Percentiles rank a stretch among this genome's conserved stretches.
Evolutionary conservation across 2,888 invertebrate genomes (phyloP).

Genomic region (Argyresthia albistria): DNA sequence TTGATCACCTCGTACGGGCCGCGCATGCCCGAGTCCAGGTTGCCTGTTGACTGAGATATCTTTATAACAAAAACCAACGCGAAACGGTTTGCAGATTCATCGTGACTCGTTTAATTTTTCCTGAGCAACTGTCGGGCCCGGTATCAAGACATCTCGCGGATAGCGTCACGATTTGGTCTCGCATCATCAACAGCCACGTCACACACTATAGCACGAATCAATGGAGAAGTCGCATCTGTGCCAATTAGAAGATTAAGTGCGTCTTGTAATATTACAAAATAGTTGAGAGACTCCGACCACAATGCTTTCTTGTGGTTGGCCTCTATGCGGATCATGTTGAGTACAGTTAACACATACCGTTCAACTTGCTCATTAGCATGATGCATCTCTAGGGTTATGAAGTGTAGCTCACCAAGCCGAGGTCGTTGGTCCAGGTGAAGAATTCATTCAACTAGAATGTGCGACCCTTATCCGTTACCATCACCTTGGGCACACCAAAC

Average conservation of each 20-base stretch:
- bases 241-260: slow-evolving; percentile 1
- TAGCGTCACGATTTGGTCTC: slow-evolving; percentile 1
- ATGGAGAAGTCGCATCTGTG: neutral
- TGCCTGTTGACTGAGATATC: slow-evolving; percentile 6
- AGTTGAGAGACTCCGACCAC: slow-evolving; percentile 6
- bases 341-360: slow-evolving; percentile 6
- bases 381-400: slow-evolving; percentile 8
- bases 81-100: neutral
- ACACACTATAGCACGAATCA: neutral
- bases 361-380: slow-evolving; percentile 8
- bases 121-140: neutral
- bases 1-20: slow-evolving; percentile 8
- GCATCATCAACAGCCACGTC: neutral
- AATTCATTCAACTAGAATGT: slow-evolving; percentile 1
- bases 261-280: slow-evolving; percentile 1
- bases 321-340: slow-evolving; percentile 8
- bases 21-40: slow-evolving; percentile 9
- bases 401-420: slow-evolving; percentile 7
- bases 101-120: neutral
- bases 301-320: neutral
- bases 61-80: slow-evolving; percentile 7
- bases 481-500: slow-evolving; percentile 3
- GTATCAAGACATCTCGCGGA: neutral
- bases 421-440: slow-evolving; percentile 1
- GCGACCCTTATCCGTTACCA: slow-evolving; percentile 3